Base-by-base conservation (phyloP, 2,888 invertebrate species). In the Drosophila mulleri region DNA sequence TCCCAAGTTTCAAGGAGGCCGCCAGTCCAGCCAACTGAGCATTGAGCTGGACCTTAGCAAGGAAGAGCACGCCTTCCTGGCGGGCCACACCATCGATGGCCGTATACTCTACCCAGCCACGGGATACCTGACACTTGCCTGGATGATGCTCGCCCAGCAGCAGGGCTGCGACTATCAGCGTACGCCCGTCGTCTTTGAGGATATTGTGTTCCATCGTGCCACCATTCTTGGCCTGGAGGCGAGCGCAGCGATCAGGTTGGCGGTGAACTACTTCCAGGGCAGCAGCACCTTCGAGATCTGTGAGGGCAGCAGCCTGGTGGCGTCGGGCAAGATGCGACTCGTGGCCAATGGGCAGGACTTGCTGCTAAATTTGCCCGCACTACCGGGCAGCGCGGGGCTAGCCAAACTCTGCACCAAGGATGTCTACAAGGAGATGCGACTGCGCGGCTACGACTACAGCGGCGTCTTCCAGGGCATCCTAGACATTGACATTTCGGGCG, bases 81-180 rank as follows among this genome's bases (percentile, higher is more conserved):
- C 95, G 65, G 98, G 98, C 0, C 99, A 99, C 92, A 94, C 95
- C 52, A 98, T 99, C 89, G 98, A 99, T 93, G 99, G 98, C n/a
- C 95, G 98, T 90, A 94, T 98, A 60, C 94, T 99, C 11, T 99
- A 97, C 94, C 99, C 99, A 35, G 98, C 98, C 69, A 98, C 99
- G 39, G 98, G 98, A 14, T 98, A 98, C 90, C 94, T 98, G 94
- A 95, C 96, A 1, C 93, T 98, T n/a, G 97, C 96, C 2, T 98
- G 98, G 98, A 96, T 96, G 92, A 96, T 97, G 0, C 95, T 96
- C 85, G 97, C 98, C 1, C 97, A 97, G 92, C 93, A 97, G 67
- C 94, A 95, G 79, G 96, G 96, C 61, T 94, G 94, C 67, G 96
- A 96, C 77, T 95, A 94, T 77, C 96, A 97, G 80, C 95, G 97